phyloP scores from a whole-genome alignment of 2,888 invertebrate species.

The Spatulosminthurus flaviceps region DNA sequence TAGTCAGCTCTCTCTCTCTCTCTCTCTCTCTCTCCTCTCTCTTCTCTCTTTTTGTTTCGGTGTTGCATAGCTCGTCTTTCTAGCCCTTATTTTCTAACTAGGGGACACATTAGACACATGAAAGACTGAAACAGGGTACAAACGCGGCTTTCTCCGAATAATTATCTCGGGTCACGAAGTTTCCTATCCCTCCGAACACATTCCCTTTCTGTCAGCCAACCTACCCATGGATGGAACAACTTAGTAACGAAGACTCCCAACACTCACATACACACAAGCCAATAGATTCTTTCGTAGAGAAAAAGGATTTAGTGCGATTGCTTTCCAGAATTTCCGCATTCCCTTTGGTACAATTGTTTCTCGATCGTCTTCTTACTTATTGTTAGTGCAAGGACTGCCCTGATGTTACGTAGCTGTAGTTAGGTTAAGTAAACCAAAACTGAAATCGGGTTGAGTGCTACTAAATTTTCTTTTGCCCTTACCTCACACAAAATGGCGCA shows the following conservation, averaged over 20 bases:
- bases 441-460: slow-evolving; percentile 5
- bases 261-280: slow-evolving; percentile 16
- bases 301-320: slow-evolving; percentile 40
- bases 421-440: slow-evolving; percentile 37
- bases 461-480: slow-evolving; percentile 22
- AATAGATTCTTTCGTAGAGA: slow-evolving; percentile 36
- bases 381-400: neutral
- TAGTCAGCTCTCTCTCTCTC: slow-evolving; percentile 1
- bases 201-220: slow-evolving; percentile 16
- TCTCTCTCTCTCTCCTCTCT: slow-evolving; percentile 2
- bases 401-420: neutral
- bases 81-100: slow-evolving; percentile 43
- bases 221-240: slow-evolving; percentile 10
- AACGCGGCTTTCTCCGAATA: slow-evolving; percentile 47
- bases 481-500: slow-evolving; percentile 12
- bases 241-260: neutral
- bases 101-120: slow-evolving; percentile 40
- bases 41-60: slow-evolving; percentile 23
- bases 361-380: slow-evolving; percentile 10
- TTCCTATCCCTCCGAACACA: slow-evolving; percentile 38
- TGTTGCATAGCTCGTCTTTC: slow-evolving; percentile 26
- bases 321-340: slow-evolving; percentile 40
- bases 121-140: slow-evolving; percentile 39
- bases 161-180: slow-evolving; percentile 52
- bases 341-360: slow-evolving; percentile 35